Base-by-base conservation (phyloP, 2,888 invertebrate genomes). In the Hemistola chrysoprasaria region DNA sequence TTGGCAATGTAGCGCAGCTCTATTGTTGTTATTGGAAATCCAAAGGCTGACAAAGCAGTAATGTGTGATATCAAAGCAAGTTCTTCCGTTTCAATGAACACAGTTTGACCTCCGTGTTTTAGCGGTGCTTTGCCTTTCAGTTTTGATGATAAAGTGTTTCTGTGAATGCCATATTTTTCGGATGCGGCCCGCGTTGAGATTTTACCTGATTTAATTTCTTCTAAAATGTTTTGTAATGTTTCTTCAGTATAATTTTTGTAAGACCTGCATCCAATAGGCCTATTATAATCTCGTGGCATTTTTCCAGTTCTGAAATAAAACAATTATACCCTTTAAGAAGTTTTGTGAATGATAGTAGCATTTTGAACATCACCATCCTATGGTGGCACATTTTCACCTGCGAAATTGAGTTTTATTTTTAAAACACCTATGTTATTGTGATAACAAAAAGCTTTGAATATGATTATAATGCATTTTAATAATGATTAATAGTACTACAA, bases 341-440 rank as follows among this genome's bases (percentile, higher is more conserved):
- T 37, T 37, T 37, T 9, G 29, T 37, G 37, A 37, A 37, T 37
- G 23, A 8, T 30, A 21, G 37, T 30, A 37, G 37, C 37, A 35
- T 29, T 37, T 6, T 37, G 20, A 29, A 20, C 29, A 29, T 37
- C 37, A 10, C 29, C 30, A 10, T 30, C 30, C 32, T 32, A 39
- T 39, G 39, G 34, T 40, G 40, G 40, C 40, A 34, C 40, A 30
- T 40, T 40, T 40, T 40, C 33, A 40, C 40, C 40, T 40, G 40
- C 40, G 35, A 30, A 40, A 30, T 40, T 34, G 25, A 28, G 32
- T 24, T 32, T 31, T 39, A 9, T 39, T 32, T 11, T n/a, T 28
- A 39, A 32, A n/a, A 39, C 16, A 31, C 32, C 32, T 26, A 23
- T 39, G 8, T 23, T 28, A 31, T 10, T 26, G 33, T 40, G 27